These are phyloP conservation scores for Venustaconcha ellipsiformis DNA, from an alignment of 1,140 invertebrate genomes.

Conservation along the genomic window DNA sequence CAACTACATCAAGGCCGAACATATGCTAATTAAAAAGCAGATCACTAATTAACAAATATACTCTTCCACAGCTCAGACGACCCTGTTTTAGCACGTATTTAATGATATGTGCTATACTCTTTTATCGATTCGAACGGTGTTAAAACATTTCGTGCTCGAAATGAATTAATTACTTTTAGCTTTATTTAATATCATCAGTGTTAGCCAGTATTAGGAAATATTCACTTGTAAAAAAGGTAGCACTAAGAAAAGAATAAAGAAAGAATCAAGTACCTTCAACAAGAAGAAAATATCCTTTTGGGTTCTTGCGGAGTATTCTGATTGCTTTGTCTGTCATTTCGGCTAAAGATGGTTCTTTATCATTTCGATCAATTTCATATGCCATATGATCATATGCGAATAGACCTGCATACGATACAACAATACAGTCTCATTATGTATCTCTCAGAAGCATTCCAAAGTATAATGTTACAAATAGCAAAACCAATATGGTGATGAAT, in stretches of 20 bases:
- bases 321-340: conserved; percentile 91
- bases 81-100: too few relatives aligned
- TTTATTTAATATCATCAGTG: not conserved
- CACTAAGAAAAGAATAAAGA: not conserved
- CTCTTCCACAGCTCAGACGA: too few relatives aligned
- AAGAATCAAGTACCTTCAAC: conserved; percentile 79
- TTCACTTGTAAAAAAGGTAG: not conserved
- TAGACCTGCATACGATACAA: conserved; percentile 65
- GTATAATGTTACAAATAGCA: not conserved
- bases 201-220: not conserved
- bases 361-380: conserved; percentile 78
- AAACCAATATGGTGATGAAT: not conserved
- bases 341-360: conserved; percentile 75
- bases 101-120: too few relatives aligned
- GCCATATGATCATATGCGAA: conserved; percentile 83
- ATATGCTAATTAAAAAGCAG: too few relatives aligned
- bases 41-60: too few relatives aligned
- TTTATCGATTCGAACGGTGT: too few relatives aligned
- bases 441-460: not conserved
- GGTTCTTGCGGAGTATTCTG: conserved; percentile 81
- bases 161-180: too few relatives aligned
- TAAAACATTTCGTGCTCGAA: too few relatives aligned
- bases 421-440: not conserved
- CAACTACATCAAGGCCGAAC: too few relatives aligned
- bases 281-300: conserved; percentile 87